phyloP scores from a whole-genome alignment of 35 echinoderm and acorn worm genomes.

The Anneissia japonica region DNA sequence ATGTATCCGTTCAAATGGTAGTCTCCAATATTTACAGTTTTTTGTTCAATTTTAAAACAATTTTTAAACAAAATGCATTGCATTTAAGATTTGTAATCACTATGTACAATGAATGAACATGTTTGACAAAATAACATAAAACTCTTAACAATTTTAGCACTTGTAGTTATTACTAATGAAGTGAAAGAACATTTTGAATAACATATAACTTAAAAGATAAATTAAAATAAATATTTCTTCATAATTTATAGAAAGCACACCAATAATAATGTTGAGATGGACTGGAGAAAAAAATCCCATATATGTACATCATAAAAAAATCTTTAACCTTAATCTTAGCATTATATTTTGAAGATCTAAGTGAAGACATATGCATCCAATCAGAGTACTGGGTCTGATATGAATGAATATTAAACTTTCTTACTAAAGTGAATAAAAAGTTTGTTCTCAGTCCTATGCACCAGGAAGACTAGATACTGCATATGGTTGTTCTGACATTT shows the following conservation, averaged over 20 bases:
- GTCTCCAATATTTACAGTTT: neutral
- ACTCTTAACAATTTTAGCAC: neutral
- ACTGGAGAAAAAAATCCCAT: too few relatives aligned
- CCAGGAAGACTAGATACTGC: neutral
- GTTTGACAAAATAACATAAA: neutral
- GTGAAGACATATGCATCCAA: neutral
- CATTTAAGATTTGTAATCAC: neutral
- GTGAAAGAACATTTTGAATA: neutral
- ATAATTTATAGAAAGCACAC: constrained; percentile 2
- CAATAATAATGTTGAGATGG: neutral
- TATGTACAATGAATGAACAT: neutral
- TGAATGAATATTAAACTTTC: too few relatives aligned
- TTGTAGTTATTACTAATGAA: neutral
- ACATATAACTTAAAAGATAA: constrained; percentile 1
- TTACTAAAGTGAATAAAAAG: too few relatives aligned
- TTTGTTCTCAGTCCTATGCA: neutral
- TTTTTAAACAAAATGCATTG: neutral
- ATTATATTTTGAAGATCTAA: neutral
- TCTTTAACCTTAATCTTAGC: neutral
- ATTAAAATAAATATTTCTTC: neutral
- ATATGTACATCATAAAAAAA: neutral
- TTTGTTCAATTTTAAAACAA: neutral
- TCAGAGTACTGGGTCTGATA: neutral
- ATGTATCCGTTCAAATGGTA: neutral
- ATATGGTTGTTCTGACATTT: neutral